Percentiles rank a stretch among this genome's conserved stretches.
These are phyloP conservation scores for Orestias chungarensis DNA, from an alignment of 2,797 vertebrate species.

Conservation along the genomic window DNA sequence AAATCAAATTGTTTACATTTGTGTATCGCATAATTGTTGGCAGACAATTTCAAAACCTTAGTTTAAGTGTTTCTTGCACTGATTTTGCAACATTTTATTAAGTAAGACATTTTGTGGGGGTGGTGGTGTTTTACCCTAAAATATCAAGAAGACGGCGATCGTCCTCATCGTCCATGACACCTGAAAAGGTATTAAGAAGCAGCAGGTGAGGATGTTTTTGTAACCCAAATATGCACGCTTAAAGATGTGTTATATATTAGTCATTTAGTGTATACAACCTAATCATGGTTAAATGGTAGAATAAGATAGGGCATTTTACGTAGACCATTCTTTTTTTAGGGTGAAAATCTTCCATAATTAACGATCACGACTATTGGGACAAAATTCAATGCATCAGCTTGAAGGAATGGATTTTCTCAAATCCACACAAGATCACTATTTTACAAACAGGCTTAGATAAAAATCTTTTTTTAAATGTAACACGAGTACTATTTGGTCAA, in stretches of 20 bases:
- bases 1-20: constrained; percentile 2
- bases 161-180: constrained; percentile 99
- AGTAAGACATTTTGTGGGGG: neutral
- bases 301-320: neutral
- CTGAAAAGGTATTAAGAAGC: constrained; percentile 69
- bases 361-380: neutral
- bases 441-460: neutral
- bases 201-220: constrained; percentile 3
- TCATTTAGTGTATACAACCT: neutral
- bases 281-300: neutral
- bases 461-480: too few species aligned
- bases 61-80: neutral
- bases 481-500: neutral
- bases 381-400: neutral
- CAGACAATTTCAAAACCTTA: neutral
- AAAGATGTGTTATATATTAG: neutral
- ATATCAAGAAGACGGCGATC: constrained; percentile 99
- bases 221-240: neutral
- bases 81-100: neutral
- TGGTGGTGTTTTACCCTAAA: constrained; percentile 89
- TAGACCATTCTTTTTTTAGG: neutral
- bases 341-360: neutral
- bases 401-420: neutral
- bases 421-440: neutral
- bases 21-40: neutral